These are phyloP conservation scores for Halichondria panicea DNA, from an alignment of 37 sponge, comb jelly and placozoan genomes.

Conservation along the genomic window DNA sequence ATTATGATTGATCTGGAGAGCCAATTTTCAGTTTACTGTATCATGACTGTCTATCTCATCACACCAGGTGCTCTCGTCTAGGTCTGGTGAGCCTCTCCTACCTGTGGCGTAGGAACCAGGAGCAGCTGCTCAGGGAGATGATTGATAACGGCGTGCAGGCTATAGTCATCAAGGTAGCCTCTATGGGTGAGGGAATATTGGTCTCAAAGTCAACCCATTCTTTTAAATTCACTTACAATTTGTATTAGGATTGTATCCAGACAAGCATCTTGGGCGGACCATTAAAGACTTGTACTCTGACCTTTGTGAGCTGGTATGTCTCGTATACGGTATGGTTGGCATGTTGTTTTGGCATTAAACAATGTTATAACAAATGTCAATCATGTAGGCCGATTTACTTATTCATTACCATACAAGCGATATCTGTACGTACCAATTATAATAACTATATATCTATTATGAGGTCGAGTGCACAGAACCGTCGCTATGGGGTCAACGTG, in stretches of 20 bases:
- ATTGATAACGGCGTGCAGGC: slow-evolving; percentile 69
- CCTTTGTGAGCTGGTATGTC: slow-evolving; percentile 61
- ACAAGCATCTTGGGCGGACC: slow-evolving; percentile 70
- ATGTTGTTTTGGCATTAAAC: not conserved
- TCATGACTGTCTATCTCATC: not conserved
- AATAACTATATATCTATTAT: not conserved
- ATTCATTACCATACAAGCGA: not conserved
- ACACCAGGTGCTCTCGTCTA: slow-evolving; percentile 80
- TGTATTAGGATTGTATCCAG: slow-evolving; percentile 62
- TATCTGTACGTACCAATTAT: not conserved
- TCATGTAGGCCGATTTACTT: not conserved
- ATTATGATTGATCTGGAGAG: no score
- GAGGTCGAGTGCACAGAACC: slow-evolving; percentile 25
- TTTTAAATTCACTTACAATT: not conserved
- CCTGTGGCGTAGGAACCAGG: slow-evolving; percentile 92
- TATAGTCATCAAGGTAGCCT: slow-evolving; percentile 89
- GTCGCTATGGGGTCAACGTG: slow-evolving; percentile 84
- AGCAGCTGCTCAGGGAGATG: slow-evolving; percentile 88
- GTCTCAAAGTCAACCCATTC: not conserved
- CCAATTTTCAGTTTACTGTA: no score
- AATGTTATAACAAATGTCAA: not conserved
- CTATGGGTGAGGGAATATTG: slow-evolving; percentile 65
- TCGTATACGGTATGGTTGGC: not conserved
- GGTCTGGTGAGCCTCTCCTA: slow-evolving; percentile 87
- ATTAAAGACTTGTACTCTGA: slow-evolving; percentile 64